These are phyloP conservation scores for Onychostoma macrolepis DNA, from an alignment of 2,113 vertebrate species.

Conservation along the genomic window DNA sequence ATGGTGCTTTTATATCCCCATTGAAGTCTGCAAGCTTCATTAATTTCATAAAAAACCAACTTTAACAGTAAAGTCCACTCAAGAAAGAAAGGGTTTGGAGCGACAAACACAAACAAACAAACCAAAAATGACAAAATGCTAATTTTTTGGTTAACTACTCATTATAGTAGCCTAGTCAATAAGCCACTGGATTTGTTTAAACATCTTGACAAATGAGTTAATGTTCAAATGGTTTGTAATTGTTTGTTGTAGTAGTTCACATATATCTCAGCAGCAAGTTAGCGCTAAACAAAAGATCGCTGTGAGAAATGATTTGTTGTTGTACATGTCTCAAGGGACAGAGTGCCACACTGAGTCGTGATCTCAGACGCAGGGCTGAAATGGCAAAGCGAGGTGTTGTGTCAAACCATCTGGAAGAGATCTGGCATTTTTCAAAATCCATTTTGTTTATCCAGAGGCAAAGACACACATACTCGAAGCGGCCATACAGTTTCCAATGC, in stretches of 20 bases:
- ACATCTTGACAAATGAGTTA: slow-evolving; percentile 11
- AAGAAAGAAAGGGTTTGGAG: neutral
- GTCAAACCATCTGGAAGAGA: slow-evolving; percentile 60
- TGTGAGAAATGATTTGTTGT: slow-evolving; percentile 53
- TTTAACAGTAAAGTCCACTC: neutral
- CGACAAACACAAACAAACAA: neutral
- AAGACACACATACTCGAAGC: slow-evolving; percentile 53
- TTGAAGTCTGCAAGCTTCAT: neutral
- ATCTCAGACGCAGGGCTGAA: slow-evolving; percentile 47
- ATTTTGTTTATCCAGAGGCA: slow-evolving; percentile 57
- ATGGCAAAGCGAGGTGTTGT: slow-evolving; percentile 48
- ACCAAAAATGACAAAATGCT: neutral
- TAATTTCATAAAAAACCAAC: neutral
- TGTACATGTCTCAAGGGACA: slow-evolving; percentile 40
- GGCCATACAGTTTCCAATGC: slow-evolving; percentile 45
- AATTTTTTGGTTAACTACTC: neutral
- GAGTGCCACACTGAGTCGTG: slow-evolving; percentile 51
- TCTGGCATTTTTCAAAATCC: slow-evolving; percentile 62
- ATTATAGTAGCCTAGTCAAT: neutral
- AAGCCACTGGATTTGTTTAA: slow-evolving; percentile 21
- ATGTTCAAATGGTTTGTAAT: slow-evolving; percentile 18
- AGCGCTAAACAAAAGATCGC: slow-evolving; percentile 46
- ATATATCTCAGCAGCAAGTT: slow-evolving; percentile 16
- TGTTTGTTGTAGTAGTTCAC: slow-evolving; percentile 36
- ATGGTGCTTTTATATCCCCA: neutral